Conservation (phyloP, 2,888 invertebrate species). For the Mellilla xanthometata region DNA sequence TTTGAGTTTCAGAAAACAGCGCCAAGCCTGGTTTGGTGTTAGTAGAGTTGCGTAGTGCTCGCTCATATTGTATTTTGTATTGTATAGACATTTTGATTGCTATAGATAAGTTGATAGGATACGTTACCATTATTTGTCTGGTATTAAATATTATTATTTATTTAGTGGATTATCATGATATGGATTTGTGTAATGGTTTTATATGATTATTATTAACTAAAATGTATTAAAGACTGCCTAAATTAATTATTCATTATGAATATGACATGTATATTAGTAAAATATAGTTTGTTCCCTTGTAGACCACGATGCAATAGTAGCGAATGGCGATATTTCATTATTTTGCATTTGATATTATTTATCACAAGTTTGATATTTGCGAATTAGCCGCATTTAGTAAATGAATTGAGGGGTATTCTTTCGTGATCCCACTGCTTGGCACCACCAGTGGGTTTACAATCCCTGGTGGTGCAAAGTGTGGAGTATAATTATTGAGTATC, state of each 20-base stretch:
- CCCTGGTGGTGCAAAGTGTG: background rate
- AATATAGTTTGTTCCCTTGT: constrained; percentile 52
- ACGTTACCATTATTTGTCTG: constrained; percentile 74
- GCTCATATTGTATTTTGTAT: constrained; percentile 71
- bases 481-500: constrained; percentile 21
- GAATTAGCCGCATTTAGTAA: constrained; percentile 11
- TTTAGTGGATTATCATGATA: constrained; percentile 52
- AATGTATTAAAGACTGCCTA: constrained; percentile 80
- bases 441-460: too few species aligned
- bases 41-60: too few species aligned
- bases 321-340: constrained; percentile 7
- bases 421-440: too few species aligned
- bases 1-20: too few species aligned
- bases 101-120: constrained; percentile 64
- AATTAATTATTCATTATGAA: constrained; percentile 75
- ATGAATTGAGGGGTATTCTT: too few species aligned
- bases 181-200: constrained; percentile 63
- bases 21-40: too few species aligned
- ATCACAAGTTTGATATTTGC: constrained; percentile 48
- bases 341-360: constrained; percentile 34
- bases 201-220: constrained; percentile 64
- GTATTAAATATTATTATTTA: constrained; percentile 75
- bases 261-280: constrained; percentile 62
- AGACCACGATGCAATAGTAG: constrained; percentile 24
- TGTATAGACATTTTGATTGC: constrained; percentile 58